A percentile compares a stretch with the other conserved stretches of the same genome.
Conservation (phyloP, 2,113 vertebrate species). For the Lamprologus tigripictilis region DNA sequence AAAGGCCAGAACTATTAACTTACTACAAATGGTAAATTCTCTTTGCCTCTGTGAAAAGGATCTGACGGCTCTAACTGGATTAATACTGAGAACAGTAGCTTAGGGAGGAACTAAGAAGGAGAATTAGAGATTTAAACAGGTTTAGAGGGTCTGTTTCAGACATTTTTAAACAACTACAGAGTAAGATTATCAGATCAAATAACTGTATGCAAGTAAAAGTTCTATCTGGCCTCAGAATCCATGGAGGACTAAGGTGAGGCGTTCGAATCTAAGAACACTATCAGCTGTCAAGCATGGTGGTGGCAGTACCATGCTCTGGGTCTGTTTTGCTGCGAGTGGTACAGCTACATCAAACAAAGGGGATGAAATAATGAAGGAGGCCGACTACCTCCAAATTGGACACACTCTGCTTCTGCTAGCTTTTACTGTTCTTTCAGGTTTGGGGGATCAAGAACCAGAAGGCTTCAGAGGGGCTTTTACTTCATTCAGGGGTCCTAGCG, state of each 20-base stretch:
- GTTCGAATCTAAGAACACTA: not conserved
- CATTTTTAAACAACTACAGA: not conserved
- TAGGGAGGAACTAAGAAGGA: not conserved
- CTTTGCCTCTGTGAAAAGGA: not conserved
- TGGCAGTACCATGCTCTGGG: not conserved
- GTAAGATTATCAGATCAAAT: not conserved
- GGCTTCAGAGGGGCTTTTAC: not conserved
- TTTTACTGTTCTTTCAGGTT: not conserved
- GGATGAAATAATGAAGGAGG: not conserved
- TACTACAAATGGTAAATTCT: not conserved
- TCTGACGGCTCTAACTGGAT: not conserved
- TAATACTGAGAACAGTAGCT: not conserved
- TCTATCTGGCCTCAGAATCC: not conserved
- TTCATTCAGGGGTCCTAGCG: not conserved
- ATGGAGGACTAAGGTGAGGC: not conserved
- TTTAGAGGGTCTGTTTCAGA: not conserved
- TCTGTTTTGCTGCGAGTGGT: not conserved
- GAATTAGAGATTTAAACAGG: not conserved
- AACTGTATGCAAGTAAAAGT: not conserved
- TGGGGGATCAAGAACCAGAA: not conserved
- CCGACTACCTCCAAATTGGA: not conserved
- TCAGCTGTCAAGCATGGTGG: not conserved
- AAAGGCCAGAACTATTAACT: not conserved
- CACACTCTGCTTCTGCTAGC: not conserved
- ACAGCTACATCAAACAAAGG: not conserved